Base-by-base conservation (phyloP, 2,113 vertebrate species). In the Mormyrus iriodes region DNA sequence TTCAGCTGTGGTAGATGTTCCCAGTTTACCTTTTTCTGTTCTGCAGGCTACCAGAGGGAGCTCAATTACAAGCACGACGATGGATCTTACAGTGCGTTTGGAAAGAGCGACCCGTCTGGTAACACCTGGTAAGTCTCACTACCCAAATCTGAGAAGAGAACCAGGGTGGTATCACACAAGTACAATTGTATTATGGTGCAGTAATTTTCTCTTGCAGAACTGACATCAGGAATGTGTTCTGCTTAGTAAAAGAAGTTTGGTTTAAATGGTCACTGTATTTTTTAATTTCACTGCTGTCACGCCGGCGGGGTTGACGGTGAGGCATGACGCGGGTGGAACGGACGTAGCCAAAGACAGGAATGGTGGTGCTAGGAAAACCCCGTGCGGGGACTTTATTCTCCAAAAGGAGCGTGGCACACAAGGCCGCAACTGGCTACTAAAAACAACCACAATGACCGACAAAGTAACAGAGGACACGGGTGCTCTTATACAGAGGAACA, bases 71-170 rank as follows among this genome's bases (percentile, higher is more conserved):
- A 96, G 89, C 97, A 97, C 42, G 49, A 90, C 0, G 96, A 97
- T 6, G 97, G 97, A 0, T 98, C 97, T 49, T 98, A 96, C 93
- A 97, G 97, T 13, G 97, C 97, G 52, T 98, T 97, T 82, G 97
- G 98, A 35, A 93, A 88, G 49, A 89, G 5, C 0, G 97, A 97
- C 73, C 69, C 87, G 0, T 95, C 96, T 10, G 97, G 97, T 51
- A 97, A 98, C 88, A 97, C 97, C 76, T 98, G 98, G 97, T 98
- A 90, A 95, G 96, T 93, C 52, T 69, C 17, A 12, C n/a, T 3
- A 73, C 27, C 21, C 49, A 51, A 46, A 17, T 0, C 46, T 5
- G 4, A 3, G n/a, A 21, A 15, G 3, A 35, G 12, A 73, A 73
- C 65, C n/a, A 73, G 31, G 13, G 9, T 3, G 13, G 65, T 73